Base-by-base conservation (phyloP, 2,113 vertebrate species). In the Dasypus novemcinctus region DNA sequence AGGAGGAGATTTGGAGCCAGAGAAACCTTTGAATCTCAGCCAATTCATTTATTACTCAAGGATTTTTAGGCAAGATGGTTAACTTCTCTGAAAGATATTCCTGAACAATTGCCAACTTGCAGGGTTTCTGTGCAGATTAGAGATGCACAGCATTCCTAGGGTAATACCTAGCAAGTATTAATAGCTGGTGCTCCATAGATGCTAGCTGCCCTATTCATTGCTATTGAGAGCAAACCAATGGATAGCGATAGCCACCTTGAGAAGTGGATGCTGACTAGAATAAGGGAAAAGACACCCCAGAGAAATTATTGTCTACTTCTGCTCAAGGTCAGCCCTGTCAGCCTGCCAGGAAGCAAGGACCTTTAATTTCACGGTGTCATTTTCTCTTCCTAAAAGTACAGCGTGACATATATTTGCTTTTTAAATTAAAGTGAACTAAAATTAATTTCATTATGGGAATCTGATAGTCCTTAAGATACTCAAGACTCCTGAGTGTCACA, bases 391-490 rank as follows among this genome's bases (percentile, higher is more conserved):
- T 90, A 57, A 91, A 92, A 97, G 94, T 95, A 95, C 49, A 76
- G 82, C 54, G n/a, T 93, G 95, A 96, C 94, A 96, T 91, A 86
- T 93, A 97, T 97, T 96, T 97, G 94, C 96, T 95, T 96, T 97
- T 96, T 94, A 97, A 97, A 96, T 96, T 96, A 91, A 94, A 91
- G 86, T 89, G 93, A 95, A 97, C 96, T 96, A 95, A 97, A 97
- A 96, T 97, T 97, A 97, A 97, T 97, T 93, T 97, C 95, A 97
- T 97, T 96, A 97, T 94, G 91, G 71, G 95, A 95, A 94, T 94
- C 63, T 93, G 93, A 96, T 94, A 92, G 93, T 97, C 94, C 96
- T 94, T 86, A 93, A 95, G 95, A 86, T 96, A 96, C 82, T 90
- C 68, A 57, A 91, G 74, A 94, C 78, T 91, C 94, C 89, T 36